These are phyloP conservation scores for Pemphredon lugubris DNA, from an alignment of 2,888 invertebrate species.

Conservation along the genomic window DNA sequence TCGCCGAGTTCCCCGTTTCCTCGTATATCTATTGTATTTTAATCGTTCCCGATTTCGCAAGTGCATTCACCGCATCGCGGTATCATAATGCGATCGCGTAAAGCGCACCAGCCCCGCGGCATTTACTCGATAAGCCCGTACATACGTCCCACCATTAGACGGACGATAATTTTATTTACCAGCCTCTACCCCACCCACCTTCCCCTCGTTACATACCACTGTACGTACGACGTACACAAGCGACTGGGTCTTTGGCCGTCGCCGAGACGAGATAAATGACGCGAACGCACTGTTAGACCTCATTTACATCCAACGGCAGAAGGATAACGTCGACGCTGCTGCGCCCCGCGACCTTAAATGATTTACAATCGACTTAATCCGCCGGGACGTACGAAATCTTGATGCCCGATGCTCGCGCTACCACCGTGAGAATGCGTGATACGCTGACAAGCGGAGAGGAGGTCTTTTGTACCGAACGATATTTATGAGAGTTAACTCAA, in stretches of 20 bases:
- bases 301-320: constrained; percentile 63
- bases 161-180: constrained; percentile 64
- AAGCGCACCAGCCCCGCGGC: constrained; percentile 34
- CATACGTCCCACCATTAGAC: constrained; percentile 69
- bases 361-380: constrained; percentile 60
- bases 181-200: too few relatives aligned
- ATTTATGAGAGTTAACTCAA: constrained; percentile 55
- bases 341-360: constrained; percentile 35
- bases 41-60: constrained; percentile 63
- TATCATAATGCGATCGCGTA: constrained; percentile 57
- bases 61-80: constrained; percentile 31
- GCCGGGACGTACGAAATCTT: constrained; percentile 37
- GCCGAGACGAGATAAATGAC: constrained; percentile 59
- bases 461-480: constrained; percentile 24
- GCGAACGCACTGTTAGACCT: constrained; percentile 59
- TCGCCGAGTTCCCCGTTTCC: background rate
- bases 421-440: constrained; percentile 12
- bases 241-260: constrained; percentile 37
- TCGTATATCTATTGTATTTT: constrained; percentile 54
- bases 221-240: too few relatives aligned
- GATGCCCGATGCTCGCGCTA: constrained; percentile 36
- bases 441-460: constrained; percentile 54
- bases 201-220: constrained; percentile 26
- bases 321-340: constrained; percentile 21
- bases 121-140: constrained; percentile 69